These are phyloP conservation scores for Drosophila tropicalis DNA, from an alignment of 1,140 invertebrate genomes.

Conservation along the genomic window DNA sequence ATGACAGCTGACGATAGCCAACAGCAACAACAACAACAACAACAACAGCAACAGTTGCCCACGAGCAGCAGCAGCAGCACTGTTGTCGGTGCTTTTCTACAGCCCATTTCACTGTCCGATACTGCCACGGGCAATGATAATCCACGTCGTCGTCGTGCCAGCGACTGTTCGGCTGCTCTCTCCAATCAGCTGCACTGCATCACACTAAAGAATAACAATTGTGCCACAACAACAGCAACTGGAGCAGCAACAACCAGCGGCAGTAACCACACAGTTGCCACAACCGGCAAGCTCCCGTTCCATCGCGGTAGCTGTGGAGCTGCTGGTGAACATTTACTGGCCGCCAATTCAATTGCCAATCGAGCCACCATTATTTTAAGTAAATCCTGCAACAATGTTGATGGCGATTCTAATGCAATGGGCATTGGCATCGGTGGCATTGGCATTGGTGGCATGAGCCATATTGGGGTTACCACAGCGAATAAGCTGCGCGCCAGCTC, in stretches of 20 bases:
- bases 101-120: constrained; percentile 42
- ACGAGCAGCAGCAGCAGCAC: constrained; percentile 38
- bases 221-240: constrained; percentile 32
- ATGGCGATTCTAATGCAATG: constrained; percentile 46
- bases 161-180: constrained; percentile 72
- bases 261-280: constrained; percentile 6
- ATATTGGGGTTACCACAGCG: constrained; percentile 9
- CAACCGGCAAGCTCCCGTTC: constrained; percentile 60
- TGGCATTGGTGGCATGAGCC: constrained; percentile 25
- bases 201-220: constrained; percentile 80
- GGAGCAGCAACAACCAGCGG: constrained; percentile 33
- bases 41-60: constrained; percentile 25
- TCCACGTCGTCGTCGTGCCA: constrained; percentile 70
- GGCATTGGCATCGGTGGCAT: constrained; percentile 3
- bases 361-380: constrained; percentile 76
- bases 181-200: constrained; percentile 77
- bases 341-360: constrained; percentile 80
- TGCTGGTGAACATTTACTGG: constrained; percentile 73
- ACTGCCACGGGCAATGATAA: constrained; percentile 44
- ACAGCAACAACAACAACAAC: constrained; percentile 40
- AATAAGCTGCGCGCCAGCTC: constrained; percentile 66
- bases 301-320: constrained; percentile 81
- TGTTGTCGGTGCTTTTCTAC: constrained; percentile 40
- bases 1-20: constrained; percentile 43
- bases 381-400: constrained; percentile 81